Evolutionary conservation across 92 coral and sea anemone genomes (phyloP).

Genomic region (Meandrina meandrites): DNA sequence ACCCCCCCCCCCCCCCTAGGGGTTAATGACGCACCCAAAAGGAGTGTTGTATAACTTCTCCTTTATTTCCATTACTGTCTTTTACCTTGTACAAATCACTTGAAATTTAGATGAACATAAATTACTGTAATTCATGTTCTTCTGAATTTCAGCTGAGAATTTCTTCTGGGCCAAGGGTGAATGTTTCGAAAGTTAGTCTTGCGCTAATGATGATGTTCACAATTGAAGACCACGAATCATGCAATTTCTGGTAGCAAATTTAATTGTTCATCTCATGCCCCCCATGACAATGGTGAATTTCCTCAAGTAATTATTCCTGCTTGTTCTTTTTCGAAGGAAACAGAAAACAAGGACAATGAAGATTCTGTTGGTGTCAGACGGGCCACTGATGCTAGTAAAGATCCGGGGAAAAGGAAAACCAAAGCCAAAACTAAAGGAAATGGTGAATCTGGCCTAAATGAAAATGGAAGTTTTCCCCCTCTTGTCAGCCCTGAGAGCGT

Average conservation of each 20-base stretch:
- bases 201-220: not conserved
- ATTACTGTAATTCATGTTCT: no score
- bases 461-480: not conserved
- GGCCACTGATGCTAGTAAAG: no score
- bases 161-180: not conserved
- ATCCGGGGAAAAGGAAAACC: no score
- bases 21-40: no score
- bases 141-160: not conserved
- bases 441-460: not conserved
- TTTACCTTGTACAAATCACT: no score
- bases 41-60: no score
- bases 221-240: not conserved
- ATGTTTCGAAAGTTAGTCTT: not conserved
- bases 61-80: no score
- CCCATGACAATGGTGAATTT: no score
- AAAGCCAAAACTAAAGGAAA: no score
- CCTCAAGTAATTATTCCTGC: not conserved
- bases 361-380: not conserved
- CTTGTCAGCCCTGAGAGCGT: not conserved
- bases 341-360: not conserved
- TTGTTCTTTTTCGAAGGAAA: not conserved
- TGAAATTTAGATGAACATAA: no score
- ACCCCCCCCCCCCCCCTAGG: no score
- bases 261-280: not conserved
- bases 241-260: not conserved